Conservation (phyloP, 2,797 vertebrate genomes). For the Argya squamiceps region DNA sequence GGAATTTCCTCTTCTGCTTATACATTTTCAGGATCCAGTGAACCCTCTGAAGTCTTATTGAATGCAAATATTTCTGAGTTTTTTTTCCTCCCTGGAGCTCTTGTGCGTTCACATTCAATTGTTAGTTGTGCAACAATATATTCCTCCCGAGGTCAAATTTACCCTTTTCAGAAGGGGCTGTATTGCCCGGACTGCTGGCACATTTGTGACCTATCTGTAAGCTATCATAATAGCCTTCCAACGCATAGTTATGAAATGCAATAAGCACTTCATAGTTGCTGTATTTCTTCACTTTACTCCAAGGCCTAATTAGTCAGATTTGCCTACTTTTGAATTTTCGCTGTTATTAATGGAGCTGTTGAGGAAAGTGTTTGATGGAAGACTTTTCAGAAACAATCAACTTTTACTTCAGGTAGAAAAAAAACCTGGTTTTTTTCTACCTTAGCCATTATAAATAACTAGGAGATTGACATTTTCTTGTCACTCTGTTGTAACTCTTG, state of each 20-base stretch:
- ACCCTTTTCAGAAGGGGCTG: not conserved
- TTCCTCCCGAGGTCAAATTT: not conserved
- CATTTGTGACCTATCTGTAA: not conserved
- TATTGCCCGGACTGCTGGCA: not conserved
- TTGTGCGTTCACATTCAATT: fast-evolving
- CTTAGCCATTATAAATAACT: not conserved
- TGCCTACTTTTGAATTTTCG: not conserved
- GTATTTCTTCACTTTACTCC: not conserved
- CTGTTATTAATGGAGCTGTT: not conserved
- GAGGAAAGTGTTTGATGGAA: not conserved
- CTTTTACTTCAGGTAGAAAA: not conserved
- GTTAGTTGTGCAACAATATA: fast-evolving
- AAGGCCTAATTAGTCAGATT: not conserved
- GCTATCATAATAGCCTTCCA: not conserved
- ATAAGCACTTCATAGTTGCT: not conserved
- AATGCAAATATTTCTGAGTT: not conserved
- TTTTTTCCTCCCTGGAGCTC: not conserved
- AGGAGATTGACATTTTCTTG: not conserved
- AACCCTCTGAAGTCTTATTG: not conserved
- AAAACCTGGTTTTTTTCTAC: fast-evolving
- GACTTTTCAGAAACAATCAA: not conserved
- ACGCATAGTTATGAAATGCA: not conserved
- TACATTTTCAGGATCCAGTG: not conserved
- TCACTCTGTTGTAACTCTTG: not conserved
- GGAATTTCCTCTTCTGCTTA: not conserved